These are phyloP conservation scores for Hypsibius dujardini DNA, from an alignment of 1,140 invertebrate species.

Conservation along the genomic window DNA sequence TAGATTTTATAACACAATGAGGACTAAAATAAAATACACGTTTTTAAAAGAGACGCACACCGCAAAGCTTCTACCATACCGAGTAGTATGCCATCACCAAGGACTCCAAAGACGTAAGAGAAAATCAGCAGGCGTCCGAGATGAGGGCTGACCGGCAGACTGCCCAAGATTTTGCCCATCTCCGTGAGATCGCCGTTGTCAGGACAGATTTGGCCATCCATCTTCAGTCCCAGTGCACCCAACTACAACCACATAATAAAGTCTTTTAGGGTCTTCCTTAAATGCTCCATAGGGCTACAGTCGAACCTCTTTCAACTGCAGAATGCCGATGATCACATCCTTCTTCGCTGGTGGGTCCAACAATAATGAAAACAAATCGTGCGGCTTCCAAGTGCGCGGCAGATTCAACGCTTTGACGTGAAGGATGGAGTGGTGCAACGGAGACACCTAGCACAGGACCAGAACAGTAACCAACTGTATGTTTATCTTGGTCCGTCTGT, in stretches of 20 bases:
- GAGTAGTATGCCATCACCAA: slow-evolving; percentile 70
- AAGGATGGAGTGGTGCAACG: not conserved
- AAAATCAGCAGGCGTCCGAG: slow-evolving; percentile 66
- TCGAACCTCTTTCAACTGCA: slow-evolving; percentile 12
- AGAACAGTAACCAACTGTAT: not conserved
- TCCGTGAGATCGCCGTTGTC: slow-evolving; percentile 75
- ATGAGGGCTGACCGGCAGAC: slow-evolving; percentile 60
- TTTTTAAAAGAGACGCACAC: too few relatives aligned
- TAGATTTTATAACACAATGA: too few relatives aligned
- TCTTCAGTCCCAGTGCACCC: slow-evolving; percentile 42
- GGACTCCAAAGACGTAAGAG: slow-evolving; percentile 63
- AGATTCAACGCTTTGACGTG: slow-evolving; percentile 12
- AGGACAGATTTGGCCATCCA: slow-evolving; percentile 36
- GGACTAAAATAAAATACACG: too few relatives aligned
- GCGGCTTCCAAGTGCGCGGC: not conserved
- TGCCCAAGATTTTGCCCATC: slow-evolving; percentile 61
- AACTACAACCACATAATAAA: slow-evolving; percentile 29
- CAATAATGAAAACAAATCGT: not conserved
- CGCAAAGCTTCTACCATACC: slow-evolving; percentile 37
- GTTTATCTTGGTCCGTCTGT: too few relatives aligned
- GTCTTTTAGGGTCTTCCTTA: not conserved
- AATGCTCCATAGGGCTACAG: not conserved
- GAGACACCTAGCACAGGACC: not conserved
- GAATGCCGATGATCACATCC: not conserved
- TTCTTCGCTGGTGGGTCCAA: not conserved